Evolutionary conservation across 2,797 vertebrate species (phyloP).

Genomic region (Zenarchopterus dispar): DNA sequence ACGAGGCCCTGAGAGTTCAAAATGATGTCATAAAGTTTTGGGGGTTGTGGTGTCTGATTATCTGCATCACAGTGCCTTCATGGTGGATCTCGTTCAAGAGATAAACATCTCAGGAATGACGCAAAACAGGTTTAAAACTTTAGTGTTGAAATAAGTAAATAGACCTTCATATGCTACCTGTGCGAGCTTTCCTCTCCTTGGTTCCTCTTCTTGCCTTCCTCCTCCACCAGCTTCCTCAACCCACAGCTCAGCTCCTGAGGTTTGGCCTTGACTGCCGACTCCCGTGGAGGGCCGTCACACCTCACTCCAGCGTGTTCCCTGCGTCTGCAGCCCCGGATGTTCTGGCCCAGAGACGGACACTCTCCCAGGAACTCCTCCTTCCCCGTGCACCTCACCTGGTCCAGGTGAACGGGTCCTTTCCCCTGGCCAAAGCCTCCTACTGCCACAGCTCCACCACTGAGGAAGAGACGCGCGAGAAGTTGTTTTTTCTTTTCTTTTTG

Average conservation of each 20-base stretch:
- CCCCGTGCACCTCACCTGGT: conserved; percentile 88
- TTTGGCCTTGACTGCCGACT: conserved; percentile 43
- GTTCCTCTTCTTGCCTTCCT: conserved; percentile 81
- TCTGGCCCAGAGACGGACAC: conserved; percentile 81
- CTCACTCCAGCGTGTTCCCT: conserved; percentile 86
- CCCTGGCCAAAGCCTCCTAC: conserved; percentile 87
- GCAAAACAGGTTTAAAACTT: too few species aligned
- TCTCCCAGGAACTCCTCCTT: conserved; percentile 85
- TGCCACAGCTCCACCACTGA: conserved; percentile 72
- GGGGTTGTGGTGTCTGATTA: not conserved
- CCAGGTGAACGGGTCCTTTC: conserved; percentile 86
- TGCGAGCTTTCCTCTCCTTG: conserved; percentile 79
- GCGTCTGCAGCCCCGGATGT: conserved; percentile 83
- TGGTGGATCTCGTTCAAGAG: too few species aligned
- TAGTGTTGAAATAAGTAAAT: not conserved
- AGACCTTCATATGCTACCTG: conserved; percentile 63
- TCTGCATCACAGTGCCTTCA: not conserved
- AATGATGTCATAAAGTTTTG: not conserved
- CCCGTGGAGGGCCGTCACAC: conserved; percentile 82
- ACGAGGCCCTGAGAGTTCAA: conserved; percentile 79
- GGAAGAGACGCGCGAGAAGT: not conserved
- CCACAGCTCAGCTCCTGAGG: conserved; percentile 76
- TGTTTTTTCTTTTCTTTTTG: not conserved
- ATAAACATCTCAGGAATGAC: too few species aligned
- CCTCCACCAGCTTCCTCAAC: conserved; percentile 73